Conservation (phyloP, 2,888 invertebrate genomes). For the Acanthosoma haemorrhoidale region DNA sequence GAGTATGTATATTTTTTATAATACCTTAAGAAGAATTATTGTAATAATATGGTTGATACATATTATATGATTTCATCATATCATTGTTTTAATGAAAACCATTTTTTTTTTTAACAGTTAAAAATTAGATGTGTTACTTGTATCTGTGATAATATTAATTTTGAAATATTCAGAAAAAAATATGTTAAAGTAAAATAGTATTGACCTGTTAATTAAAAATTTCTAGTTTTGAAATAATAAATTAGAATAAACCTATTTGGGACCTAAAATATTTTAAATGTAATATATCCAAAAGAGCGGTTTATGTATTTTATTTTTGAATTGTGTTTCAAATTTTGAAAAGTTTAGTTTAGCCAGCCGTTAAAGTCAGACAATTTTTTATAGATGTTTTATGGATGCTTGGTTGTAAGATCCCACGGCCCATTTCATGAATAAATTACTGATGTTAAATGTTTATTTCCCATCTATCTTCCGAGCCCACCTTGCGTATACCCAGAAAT, state of each 20-base stretch:
- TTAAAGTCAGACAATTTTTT: too few species aligned
- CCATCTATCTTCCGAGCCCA: too few species aligned
- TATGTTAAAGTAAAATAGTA: not conserved
- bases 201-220: not conserved
- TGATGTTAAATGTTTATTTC: too few species aligned
- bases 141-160: slow-evolving; percentile 9
- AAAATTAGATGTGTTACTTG: not conserved
- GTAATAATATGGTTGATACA: too few species aligned
- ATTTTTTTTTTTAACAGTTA: not conserved
- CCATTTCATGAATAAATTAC: too few species aligned
- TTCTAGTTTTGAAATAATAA: not conserved
- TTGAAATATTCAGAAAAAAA: not conserved
- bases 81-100: not conserved
- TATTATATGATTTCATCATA: not conserved
- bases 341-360: too few species aligned
- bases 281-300: not conserved
- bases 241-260: not conserved
- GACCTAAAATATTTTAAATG: not conserved
- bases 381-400: too few species aligned
- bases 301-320: not conserved
- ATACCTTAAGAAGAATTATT: not conserved
- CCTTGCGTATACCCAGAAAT: too few species aligned
- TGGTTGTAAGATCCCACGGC: too few species aligned
- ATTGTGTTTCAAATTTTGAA: too few species aligned
- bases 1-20: not conserved